Percentiles rank a stretch among this genome's conserved stretches.
Conservation (phyloP, 2,113 vertebrate species). For the Cranoglanis bouderius region DNA sequence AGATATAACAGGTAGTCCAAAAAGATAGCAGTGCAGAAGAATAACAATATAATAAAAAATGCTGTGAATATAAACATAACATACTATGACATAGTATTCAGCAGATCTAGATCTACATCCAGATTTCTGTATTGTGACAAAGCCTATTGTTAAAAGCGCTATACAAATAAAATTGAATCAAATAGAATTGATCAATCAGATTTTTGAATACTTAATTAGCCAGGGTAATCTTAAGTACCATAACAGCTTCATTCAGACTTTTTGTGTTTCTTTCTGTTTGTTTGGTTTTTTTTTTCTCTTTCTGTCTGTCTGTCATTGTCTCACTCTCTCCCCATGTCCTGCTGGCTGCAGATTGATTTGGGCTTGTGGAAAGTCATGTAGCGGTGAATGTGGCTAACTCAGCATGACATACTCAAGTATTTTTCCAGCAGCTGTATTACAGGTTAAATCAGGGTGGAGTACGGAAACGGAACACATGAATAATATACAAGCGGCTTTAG, state of each 20-base stretch:
- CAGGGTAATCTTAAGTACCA: neutral
- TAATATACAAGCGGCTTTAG: conserved; percentile 28
- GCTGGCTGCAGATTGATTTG: conserved; percentile 18
- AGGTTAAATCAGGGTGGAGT: conserved; percentile 31
- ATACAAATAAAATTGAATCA: neutral
- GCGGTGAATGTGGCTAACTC: conserved; percentile 7
- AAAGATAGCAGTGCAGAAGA: too few relatives aligned
- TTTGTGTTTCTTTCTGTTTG: neutral
- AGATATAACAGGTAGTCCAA: too few relatives aligned
- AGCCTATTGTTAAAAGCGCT: neutral
- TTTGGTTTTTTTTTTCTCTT: too few relatives aligned
- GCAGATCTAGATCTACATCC: neutral
- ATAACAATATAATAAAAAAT: too few relatives aligned
- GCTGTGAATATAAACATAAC: too few relatives aligned
- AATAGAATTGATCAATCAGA: neutral
- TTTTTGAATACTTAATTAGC: neutral
- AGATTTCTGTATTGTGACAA: neutral
- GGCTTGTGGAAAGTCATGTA: conserved; percentile 36
- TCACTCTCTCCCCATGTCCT: neutral
- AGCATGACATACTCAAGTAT: conserved; percentile 31
- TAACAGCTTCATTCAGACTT: neutral
- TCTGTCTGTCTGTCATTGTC: neutral
- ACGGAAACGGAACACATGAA: conserved; percentile 28
- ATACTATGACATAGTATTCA: too few relatives aligned
- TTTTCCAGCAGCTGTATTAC: conserved; percentile 41